A percentile compares a stretch with the other conserved stretches of the same genome.
Evolutionary conservation across 1,140 invertebrate genomes (phyloP).

Genomic region (Ceratina australensis): DNA sequence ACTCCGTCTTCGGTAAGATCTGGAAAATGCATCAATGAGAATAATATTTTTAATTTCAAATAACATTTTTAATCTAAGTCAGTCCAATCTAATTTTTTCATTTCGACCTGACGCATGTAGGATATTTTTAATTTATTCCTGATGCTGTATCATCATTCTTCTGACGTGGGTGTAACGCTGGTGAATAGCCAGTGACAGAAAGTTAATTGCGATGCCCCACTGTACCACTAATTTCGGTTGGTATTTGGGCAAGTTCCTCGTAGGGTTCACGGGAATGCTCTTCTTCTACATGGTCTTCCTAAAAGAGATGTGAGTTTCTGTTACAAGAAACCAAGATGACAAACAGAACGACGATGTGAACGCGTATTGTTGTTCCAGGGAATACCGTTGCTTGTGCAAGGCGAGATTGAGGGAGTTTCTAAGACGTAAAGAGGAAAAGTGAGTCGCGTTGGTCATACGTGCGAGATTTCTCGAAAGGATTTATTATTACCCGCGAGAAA

Average conservation of each 20-base stretch:
- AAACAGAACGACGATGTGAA: slow-evolving; percentile 4
- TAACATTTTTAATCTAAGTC: neutral
- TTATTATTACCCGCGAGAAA: neutral
- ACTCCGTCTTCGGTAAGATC: too few species aligned
- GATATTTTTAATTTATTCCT: neutral
- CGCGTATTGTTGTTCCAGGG: slow-evolving; percentile 36
- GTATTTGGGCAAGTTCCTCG: slow-evolving; percentile 70
- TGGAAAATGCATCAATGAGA: neutral
- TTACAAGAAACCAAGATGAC: neutral
- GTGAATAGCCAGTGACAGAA: neutral
- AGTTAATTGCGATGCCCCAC: slow-evolving; percentile 58
- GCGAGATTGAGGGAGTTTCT: slow-evolving; percentile 40
- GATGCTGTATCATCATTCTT: neutral
- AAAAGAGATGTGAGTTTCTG: slow-evolving; percentile 57
- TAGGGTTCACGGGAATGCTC: slow-evolving; percentile 66
- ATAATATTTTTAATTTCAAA: neutral
- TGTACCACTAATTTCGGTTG: slow-evolving; percentile 65
- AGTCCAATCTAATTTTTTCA: too few species aligned
- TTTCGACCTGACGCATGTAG: neutral
- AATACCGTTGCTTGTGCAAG: slow-evolving; percentile 49
- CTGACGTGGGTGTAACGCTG: neutral
- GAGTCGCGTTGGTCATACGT: slow-evolving; percentile 60
- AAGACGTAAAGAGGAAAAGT: slow-evolving; percentile 54
- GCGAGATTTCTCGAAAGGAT: slow-evolving; percentile 28
- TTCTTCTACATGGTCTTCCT: slow-evolving; percentile 65